Conservation (phyloP, 1,140 invertebrate genomes). For the Zaprionus ornatus region DNA sequence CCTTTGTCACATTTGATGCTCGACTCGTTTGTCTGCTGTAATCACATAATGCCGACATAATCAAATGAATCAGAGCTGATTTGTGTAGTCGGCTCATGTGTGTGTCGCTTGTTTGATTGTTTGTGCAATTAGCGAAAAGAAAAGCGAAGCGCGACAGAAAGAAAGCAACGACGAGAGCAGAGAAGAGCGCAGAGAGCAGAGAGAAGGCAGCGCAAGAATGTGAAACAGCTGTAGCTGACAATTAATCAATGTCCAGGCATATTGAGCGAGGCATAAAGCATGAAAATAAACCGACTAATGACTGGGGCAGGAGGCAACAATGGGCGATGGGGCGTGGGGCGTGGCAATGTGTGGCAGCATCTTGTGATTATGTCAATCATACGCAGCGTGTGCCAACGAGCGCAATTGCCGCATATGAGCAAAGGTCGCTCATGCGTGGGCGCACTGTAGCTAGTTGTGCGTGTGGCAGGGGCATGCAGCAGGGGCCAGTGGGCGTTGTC, state of each 20-base stretch:
- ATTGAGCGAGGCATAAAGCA: constrained; percentile 44
- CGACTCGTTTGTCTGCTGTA: constrained; percentile 4
- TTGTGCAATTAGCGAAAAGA: constrained; percentile 30
- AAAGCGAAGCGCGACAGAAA: neutral
- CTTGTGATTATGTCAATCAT: constrained; percentile 67
- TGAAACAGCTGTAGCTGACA: constrained; percentile 46
- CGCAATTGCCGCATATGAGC: constrained; percentile 21
- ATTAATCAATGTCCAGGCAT: constrained; percentile 69
- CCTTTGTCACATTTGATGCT: neutral
- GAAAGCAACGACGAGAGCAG: neutral
- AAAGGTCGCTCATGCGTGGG: constrained; percentile 14
- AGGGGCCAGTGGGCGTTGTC: constrained; percentile 10
- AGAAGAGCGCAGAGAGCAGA: neutral
- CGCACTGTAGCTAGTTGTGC: neutral
- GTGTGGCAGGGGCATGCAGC: neutral
- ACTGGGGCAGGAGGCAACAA: constrained; percentile 1
- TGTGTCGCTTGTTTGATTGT: constrained; percentile 25
- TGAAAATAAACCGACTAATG: constrained; percentile 17
- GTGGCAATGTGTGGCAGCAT: constrained; percentile 9
- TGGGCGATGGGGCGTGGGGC: neutral
- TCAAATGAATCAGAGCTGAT: constrained; percentile 8
- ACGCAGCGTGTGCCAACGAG: constrained; percentile 51
- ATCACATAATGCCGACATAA: constrained; percentile 7
- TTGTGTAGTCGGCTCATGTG: neutral
- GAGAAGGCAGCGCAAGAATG: constrained; percentile 13